Evolutionary conservation across 1,140 invertebrate species (phyloP), one percentile per base, ranked within the genome.

Genomic region (Ceratoteleas bidentatus): DNA sequence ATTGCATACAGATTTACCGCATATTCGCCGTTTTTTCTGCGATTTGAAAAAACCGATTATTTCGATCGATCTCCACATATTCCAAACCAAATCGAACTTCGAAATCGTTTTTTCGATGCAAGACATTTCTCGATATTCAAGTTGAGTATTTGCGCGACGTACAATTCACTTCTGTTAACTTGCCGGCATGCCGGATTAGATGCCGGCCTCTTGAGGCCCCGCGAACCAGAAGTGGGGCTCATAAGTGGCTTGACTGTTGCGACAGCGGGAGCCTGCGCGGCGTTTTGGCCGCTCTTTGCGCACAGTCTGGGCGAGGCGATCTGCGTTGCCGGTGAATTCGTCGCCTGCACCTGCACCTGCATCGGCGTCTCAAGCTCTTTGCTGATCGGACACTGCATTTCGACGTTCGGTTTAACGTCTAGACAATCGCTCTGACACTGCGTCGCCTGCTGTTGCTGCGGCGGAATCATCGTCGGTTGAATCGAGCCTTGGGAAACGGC

Each of bases 381-480:
- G 33, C 88, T 90, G 10, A 87, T 78, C 11, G 88, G 87, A 85
- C 83, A 88, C 6, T 85, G 52, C 14, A 85, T 75, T 53, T 86
- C 85, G 43, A 89, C 84, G 40, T 73, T 87, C 6, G 87, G 72
- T 49, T 91, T 91, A 0, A 88, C 77, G 38, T 91, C 90, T 47
- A 87, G 75, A 6, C 86, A 83, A 58, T 91, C 90, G 0, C 86
- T 90, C 61, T 91, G 90, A 72, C 88, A 91, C 15, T 91, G 90
- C 0, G 86, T 83, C 5, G 90, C 89, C 58, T 90, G 89, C 60
- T 90, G 88, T 34, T 62, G 57, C 53, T 75, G 79, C 5, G 74
- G 7, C 6, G 24, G 57, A 24, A 24, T 1, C 54, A 76, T 81
- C 13, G 53, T 56, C n/a, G 66, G 77, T 36, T 83, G 81, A 5